phyloP scores from a whole-genome alignment of 2,888 invertebrate genomes.

The Chromoteleia sp. region DNA sequence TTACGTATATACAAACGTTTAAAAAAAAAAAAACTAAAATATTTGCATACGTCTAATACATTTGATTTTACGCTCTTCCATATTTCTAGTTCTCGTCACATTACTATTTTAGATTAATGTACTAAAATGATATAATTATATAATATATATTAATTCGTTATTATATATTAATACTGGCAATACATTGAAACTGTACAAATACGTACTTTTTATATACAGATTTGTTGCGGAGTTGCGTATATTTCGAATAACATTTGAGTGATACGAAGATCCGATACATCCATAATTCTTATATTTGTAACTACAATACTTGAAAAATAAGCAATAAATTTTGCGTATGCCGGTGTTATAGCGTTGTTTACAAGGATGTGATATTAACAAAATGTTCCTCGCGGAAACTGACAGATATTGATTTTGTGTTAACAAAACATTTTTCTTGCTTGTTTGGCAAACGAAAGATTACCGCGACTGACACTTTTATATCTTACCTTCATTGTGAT shows the following conservation, averaged over 20 bases:
- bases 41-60: too few species aligned
- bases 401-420: slow-evolving; percentile 46
- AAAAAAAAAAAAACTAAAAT: too few species aligned
- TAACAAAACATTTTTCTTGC: slow-evolving; percentile 38
- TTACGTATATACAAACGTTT: too few species aligned
- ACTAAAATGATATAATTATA: too few species aligned
- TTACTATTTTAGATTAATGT: too few species aligned
- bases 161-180: too few species aligned
- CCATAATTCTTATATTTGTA: slow-evolving; percentile 5
- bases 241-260: background rate
- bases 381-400: slow-evolving; percentile 44
- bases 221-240: too few species aligned
- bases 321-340: background rate
- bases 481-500: slow-evolving; percentile 22
- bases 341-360: slow-evolving; percentile 19
- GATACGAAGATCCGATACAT: background rate
- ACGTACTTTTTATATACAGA: too few species aligned
- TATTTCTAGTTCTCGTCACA: too few species aligned
- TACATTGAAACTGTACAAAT: too few species aligned
- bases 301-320: slow-evolving; percentile 4
- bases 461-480: slow-evolving; percentile 20
- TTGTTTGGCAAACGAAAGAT: slow-evolving; percentile 27
- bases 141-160: too few species aligned
- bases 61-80: too few species aligned
- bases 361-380: slow-evolving; percentile 33